These are phyloP conservation scores for Equus quagga DNA, from an alignment of 2,113 vertebrate genomes.

Conservation along the genomic window DNA sequence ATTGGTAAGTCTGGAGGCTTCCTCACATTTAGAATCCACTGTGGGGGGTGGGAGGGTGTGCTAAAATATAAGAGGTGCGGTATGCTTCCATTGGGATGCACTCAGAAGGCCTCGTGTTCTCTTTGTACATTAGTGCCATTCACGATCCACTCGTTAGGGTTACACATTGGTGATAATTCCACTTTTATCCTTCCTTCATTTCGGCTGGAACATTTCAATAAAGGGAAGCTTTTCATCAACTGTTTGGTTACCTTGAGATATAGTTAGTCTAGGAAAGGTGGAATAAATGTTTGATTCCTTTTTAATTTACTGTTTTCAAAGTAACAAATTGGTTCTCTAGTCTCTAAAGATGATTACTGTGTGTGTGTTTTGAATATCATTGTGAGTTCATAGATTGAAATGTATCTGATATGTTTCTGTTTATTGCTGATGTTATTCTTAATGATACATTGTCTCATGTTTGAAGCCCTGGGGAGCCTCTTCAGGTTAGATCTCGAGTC, in stretches of 20 bases:
- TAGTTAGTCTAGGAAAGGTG: neutral
- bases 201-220: neutral
- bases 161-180: neutral
- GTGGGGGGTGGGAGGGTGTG: too few species aligned
- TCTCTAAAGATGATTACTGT: neutral
- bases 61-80: neutral
- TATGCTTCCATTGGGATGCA: neutral
- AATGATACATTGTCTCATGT: neutral
- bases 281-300: neutral
- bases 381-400: neutral
- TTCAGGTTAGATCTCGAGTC: neutral
- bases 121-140: neutral
- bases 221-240: neutral
- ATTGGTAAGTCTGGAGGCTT: neutral
- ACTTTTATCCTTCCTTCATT: neutral
- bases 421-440: neutral
- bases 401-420: neutral
- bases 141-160: neutral
- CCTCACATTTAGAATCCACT: neutral
- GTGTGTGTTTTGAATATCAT: neutral
- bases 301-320: slow-evolving; percentile 7
- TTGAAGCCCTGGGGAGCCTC: neutral
- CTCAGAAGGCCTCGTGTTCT: neutral
- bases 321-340: neutral
- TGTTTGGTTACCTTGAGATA: neutral